Evolutionary conservation across 2,888 invertebrate genomes (phyloP).

Genomic region (Spatulosminthurus flaviceps): DNA sequence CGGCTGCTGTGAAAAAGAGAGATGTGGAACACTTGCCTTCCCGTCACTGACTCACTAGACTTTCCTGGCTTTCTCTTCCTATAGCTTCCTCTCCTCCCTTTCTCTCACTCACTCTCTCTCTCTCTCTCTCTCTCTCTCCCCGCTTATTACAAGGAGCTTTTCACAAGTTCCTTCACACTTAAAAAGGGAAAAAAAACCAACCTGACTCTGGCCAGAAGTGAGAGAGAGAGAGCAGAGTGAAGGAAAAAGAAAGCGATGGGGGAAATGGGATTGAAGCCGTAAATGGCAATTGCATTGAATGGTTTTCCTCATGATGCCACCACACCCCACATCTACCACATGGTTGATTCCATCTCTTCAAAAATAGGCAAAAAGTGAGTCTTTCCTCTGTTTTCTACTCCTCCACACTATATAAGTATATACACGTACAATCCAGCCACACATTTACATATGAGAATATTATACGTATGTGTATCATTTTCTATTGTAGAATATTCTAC

Average conservation of each 20-base stretch:
- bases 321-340: background rate
- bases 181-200: background rate
- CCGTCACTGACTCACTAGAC: background rate
- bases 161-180: conserved; percentile 19
- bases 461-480: too few relatives aligned
- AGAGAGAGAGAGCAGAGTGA: background rate
- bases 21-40: conserved; percentile 1
- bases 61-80: background rate
- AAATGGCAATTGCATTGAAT: conserved; percentile 36
- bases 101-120: background rate
- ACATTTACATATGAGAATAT: too few relatives aligned
- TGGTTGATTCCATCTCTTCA: background rate
- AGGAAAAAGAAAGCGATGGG: conserved; percentile 22
- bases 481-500: too few relatives aligned
- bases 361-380: too few relatives aligned
- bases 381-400: too few relatives aligned
- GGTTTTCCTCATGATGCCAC: conserved; percentile 26
- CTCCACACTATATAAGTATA: too few relatives aligned
- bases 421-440: too few relatives aligned
- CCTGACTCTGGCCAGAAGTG: background rate
- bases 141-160: conserved; percentile 5
- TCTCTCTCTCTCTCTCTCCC: conserved; percentile 24
- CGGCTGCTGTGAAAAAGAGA: conserved; percentile 13
- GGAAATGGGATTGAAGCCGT: conserved; percentile 28
- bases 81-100: background rate